Conservation (phyloP, 2,797 vertebrate species). For the Numenius phaeopus region DNA sequence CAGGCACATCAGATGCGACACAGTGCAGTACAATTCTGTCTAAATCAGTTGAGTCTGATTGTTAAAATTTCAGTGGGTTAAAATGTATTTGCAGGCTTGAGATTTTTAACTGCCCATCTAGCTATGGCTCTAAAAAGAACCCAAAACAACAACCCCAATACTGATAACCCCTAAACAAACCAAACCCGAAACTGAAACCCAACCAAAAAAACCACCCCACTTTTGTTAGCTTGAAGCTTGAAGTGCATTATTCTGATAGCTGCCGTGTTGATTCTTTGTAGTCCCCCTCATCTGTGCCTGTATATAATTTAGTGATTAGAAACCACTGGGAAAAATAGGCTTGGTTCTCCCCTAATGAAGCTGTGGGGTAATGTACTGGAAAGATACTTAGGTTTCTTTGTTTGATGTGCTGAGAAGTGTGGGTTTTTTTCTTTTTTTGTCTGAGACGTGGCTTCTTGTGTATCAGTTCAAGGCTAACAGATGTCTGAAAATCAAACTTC, state of each 20-base stretch:
- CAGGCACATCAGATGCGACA: neutral
- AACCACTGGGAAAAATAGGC: neutral
- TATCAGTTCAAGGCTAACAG: slow-evolving; percentile 34
- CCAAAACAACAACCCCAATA: neutral
- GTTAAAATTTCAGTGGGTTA: neutral
- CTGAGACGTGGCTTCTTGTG: neutral
- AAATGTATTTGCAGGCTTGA: neutral
- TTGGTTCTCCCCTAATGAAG: neutral
- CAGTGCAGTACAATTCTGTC: neutral
- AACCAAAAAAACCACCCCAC: accelerated
- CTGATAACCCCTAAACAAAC: neutral
- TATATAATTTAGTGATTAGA: neutral
- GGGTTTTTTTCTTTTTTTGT: neutral
- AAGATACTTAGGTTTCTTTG: neutral
- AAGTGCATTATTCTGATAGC: neutral
- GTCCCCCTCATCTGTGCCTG: neutral
- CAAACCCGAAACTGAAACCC: neutral
- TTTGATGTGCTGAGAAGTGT: neutral
- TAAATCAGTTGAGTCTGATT: neutral
- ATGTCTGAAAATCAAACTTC: neutral
- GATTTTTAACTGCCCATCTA: neutral
- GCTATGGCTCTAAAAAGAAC: neutral
- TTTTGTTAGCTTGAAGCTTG: neutral
- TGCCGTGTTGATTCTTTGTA: neutral
- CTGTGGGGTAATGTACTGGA: neutral